A percentile compares a stretch with the other conserved stretches of the same genome.
phyloP scores from a whole-genome alignment of 92 coral and sea anemone genomes.

The Heliopora coerulea region DNA sequence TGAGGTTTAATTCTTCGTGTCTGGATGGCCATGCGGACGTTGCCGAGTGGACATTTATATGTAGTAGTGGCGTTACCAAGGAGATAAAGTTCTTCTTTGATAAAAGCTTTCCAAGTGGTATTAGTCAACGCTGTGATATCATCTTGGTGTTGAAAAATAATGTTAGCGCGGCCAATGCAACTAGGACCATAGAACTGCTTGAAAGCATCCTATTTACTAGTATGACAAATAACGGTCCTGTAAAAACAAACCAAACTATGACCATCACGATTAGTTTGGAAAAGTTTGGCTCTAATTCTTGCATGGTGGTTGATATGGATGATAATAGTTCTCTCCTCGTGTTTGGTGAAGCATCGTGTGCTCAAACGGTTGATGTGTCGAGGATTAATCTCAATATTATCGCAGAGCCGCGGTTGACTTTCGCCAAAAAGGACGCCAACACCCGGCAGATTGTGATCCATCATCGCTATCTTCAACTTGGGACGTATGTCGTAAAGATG shows the following conservation, averaged over 20 bases:
- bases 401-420: background rate
- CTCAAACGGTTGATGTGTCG: background rate
- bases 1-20: slow-evolving; percentile 46
- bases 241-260: slow-evolving; percentile 49
- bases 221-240: slow-evolving; percentile 57
- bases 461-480: slow-evolving; percentile 50
- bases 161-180: slow-evolving; percentile 9
- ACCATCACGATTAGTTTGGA: slow-evolving; percentile 51
- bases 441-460: slow-evolving; percentile 19
- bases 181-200: slow-evolving; percentile 5
- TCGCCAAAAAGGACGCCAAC: background rate
- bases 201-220: slow-evolving; percentile 48
- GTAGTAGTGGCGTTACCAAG: background rate
- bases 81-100: background rate
- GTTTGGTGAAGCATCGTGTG: slow-evolving; percentile 56
- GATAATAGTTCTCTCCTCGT: slow-evolving; percentile 58
- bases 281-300: slow-evolving; percentile 65
- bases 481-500: slow-evolving; percentile 57
- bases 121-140: slow-evolving; percentile 6
- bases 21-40: background rate
- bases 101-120: slow-evolving; percentile 2
- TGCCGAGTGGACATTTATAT: background rate
- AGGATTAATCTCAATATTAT: background rate
- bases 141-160: slow-evolving; percentile 1
- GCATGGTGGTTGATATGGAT: slow-evolving; percentile 59